Base-by-base conservation (phyloP, 2,797 vertebrate genomes). In the Typhlichthys subterraneus region DNA sequence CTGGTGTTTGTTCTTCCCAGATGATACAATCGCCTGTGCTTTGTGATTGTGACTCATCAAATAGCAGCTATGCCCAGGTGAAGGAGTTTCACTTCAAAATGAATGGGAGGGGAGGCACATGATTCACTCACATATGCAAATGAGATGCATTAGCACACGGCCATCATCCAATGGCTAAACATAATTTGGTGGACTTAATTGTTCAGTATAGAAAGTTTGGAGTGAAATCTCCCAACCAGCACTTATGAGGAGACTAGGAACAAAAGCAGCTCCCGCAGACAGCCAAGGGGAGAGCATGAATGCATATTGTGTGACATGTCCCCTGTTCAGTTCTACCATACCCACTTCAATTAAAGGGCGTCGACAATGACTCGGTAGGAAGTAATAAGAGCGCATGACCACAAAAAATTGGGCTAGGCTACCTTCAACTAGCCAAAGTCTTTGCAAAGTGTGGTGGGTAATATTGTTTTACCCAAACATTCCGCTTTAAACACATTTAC, bases 21-120 rank as follows among this genome's bases (percentile, higher is more conserved):
- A 80, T 83, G 86, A 87, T 83, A 89, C 79, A 76, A 80, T 84
- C 82, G 77, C 61, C 63, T 49, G 60, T 79, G 82, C 77, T 82
- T 79, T 81, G 67, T 70, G n/a, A 56, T 57, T 29, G 53, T 85
- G 86, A 88, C 73, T 89, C 85, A 90, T n/a, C 72, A 65, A 77
- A 77, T 79, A 84, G 79, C 77, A 77, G 79, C 79, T 76, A 69
- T 12, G 63, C 78, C 80, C 71, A 60, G 75, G 56, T 72, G 70
- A 83, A 73, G 77, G 84, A 29, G 85, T 87, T 87, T 88, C 77
- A 45, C 77, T 81, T 73, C 68, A 56, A 56, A 73, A 60, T 83
- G 82, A 91, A 89, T 81, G 85, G 75, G 75, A 42, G 38, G 23
- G 38, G 38, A 57, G 67, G 53, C 45, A 69, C 82, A 81, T 84